These are phyloP conservation scores for Bedellia somnulentella DNA, from an alignment of 2,888 invertebrate genomes.

Conservation along the genomic window DNA sequence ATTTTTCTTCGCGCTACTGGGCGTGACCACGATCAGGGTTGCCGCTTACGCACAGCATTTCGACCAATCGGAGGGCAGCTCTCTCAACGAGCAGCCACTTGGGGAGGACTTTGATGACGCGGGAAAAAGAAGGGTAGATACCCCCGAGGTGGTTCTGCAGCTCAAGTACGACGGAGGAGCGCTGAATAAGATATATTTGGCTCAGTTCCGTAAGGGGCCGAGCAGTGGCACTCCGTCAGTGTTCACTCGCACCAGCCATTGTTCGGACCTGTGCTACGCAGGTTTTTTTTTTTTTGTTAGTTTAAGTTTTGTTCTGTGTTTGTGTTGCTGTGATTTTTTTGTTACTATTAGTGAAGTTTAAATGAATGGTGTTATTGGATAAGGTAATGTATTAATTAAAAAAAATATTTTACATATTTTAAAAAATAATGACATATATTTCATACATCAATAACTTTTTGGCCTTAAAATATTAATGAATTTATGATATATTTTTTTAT, in stretches of 20 bases:
- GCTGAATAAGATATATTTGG: conserved; percentile 50
- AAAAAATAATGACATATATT: too few relatives aligned
- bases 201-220: conserved; percentile 38
- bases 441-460: too few relatives aligned
- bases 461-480: too few relatives aligned
- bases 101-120: conserved; percentile 12
- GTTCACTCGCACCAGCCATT: conserved; percentile 26
- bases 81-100: conserved; percentile 13
- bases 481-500: too few relatives aligned
- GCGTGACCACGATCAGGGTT: conserved; percentile 26
- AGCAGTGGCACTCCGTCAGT: conserved; percentile 30
- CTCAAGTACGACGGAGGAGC: conserved; percentile 46
- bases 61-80: conserved; percentile 23
- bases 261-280: conserved; percentile 52
- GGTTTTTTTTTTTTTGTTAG: conserved; percentile 20
- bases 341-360: conserved; percentile 14
- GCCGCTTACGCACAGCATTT: conserved; percentile 11
- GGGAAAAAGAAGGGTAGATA: conserved; percentile 25
- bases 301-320: conserved; percentile 1
- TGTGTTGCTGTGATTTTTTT: conserved; percentile 7
- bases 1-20: conserved; percentile 27
- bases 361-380: conserved; percentile 12
- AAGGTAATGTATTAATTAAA: too few relatives aligned
- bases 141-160: conserved; percentile 45
- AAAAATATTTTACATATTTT: too few relatives aligned